A percentile compares a stretch with the other conserved stretches of the same genome.
Conservation (phyloP, 2,888 invertebrate genomes). For the Aleiodes alternator region DNA sequence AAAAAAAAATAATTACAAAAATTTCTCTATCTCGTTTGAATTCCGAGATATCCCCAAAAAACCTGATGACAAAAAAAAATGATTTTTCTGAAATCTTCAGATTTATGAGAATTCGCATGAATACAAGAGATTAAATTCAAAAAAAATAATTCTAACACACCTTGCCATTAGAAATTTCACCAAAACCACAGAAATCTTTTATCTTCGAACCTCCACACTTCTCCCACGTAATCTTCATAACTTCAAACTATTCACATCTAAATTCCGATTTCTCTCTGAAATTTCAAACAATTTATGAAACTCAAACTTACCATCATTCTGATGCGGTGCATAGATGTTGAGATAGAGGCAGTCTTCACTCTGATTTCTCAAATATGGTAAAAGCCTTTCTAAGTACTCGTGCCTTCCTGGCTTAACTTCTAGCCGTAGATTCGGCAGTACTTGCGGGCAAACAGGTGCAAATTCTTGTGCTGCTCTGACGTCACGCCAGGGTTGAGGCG, state of each 20-base stretch:
- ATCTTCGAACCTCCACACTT: no score
- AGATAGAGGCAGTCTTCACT: conserved; percentile 94
- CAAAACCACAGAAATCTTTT: no score
- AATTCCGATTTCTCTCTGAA: background rate
- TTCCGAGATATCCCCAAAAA: no score
- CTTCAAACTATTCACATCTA: background rate
- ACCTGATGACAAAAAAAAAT: no score
- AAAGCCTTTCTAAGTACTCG: conserved; percentile 83
- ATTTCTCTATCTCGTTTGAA: no score
- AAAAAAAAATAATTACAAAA: no score
- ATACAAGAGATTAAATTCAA: no score
- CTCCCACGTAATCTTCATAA: no score
- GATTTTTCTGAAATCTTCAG: no score
- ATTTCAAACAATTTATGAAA: conserved; percentile 26
- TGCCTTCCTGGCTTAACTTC: conserved; percentile 81
- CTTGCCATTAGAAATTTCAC: no score
- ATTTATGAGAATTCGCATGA: no score
- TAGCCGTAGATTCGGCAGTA: conserved; percentile 82
- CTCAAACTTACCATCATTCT: conserved; percentile 80
- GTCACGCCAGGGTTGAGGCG: conserved; percentile 88
- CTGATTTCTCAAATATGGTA: conserved; percentile 83
- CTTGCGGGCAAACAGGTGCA: conserved; percentile 92
- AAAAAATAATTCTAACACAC: no score
- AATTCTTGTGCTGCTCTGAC: conserved; percentile 83
- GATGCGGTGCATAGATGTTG: conserved; percentile 92